Conservation (phyloP, 2,888 invertebrate genomes). For the Serrognathus titanus region DNA sequence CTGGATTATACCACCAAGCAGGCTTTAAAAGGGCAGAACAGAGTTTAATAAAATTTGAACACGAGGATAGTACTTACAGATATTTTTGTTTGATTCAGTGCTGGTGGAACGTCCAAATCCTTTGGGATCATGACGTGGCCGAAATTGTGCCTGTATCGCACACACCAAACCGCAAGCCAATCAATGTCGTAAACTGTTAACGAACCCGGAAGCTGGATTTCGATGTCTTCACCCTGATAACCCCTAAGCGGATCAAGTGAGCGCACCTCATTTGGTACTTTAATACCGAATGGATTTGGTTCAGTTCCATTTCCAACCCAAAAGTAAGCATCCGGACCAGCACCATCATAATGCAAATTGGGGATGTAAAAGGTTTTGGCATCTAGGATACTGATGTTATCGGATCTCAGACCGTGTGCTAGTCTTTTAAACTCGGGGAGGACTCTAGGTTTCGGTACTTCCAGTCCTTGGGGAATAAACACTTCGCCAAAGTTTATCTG, state of each 20-base stretch:
- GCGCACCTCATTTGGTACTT: slow-evolving; percentile 87
- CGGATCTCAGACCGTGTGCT: slow-evolving; percentile 85
- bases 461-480: slow-evolving; percentile 70
- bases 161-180: slow-evolving; percentile 90
- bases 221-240: slow-evolving; percentile 89
- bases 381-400: slow-evolving; percentile 86
- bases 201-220: slow-evolving; percentile 80
- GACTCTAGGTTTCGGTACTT: slow-evolving; percentile 76
- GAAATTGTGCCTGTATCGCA: slow-evolving; percentile 85
- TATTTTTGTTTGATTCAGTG: slow-evolving; percentile 85
- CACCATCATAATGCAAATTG: slow-evolving; percentile 88
- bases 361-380: slow-evolving; percentile 91
- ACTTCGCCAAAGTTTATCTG: slow-evolving; percentile 90
- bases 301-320: slow-evolving; percentile 90
- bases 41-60: neutral
- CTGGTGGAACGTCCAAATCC: slow-evolving; percentile 86
- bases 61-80: slow-evolving; percentile 61
- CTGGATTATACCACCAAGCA: slow-evolving; percentile 91
- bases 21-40: slow-evolving; percentile 57
- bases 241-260: slow-evolving; percentile 76
- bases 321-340: slow-evolving; percentile 89
- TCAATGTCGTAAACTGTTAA: slow-evolving; percentile 87
- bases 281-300: slow-evolving; percentile 76
- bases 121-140: slow-evolving; percentile 86
- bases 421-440: slow-evolving; percentile 82